Evolutionary conservation across 2,888 invertebrate genomes (phyloP).

Genomic region (Coleophora deauratella): DNA sequence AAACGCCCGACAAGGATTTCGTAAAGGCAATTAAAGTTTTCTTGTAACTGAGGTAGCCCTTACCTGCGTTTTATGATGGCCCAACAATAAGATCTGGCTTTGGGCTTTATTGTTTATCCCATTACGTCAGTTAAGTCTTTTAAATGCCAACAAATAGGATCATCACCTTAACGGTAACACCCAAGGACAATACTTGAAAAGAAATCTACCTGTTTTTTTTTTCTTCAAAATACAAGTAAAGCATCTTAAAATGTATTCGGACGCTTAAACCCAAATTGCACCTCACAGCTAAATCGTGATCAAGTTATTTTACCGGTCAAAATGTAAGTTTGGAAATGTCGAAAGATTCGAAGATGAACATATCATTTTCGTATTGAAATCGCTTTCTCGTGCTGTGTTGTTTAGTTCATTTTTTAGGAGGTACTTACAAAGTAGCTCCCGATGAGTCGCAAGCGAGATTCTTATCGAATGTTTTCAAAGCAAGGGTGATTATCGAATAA

Average conservation of each 20-base stretch:
- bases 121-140: conserved; percentile 59
- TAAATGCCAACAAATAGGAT: conserved; percentile 50
- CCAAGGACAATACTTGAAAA: conserved; percentile 33
- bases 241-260: too few relatives aligned
- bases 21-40: conserved; percentile 49
- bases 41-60: conserved; percentile 60
- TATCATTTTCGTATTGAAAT: too few relatives aligned
- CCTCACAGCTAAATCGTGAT: conserved; percentile 6
- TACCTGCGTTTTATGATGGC: conserved; percentile 61
- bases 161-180: conserved; percentile 56
- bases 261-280: too few relatives aligned
- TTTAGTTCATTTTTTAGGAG: too few relatives aligned
- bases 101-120: conserved; percentile 48
- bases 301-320: conserved; percentile 4
- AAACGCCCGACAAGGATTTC: conserved; percentile 28
- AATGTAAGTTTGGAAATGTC: too few relatives aligned
- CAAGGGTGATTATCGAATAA: too few relatives aligned
- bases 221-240: conserved; percentile 10
- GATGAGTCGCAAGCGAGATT: too few relatives aligned
- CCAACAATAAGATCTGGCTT: conserved; percentile 36
- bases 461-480: too few relatives aligned
- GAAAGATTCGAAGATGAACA: too few relatives aligned
- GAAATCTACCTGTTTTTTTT: conserved; percentile 49
- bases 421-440: too few relatives aligned
- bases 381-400: too few relatives aligned